phyloP scores from a whole-genome alignment of 1,140 invertebrate species.

The Diorhabda elongata region DNA sequence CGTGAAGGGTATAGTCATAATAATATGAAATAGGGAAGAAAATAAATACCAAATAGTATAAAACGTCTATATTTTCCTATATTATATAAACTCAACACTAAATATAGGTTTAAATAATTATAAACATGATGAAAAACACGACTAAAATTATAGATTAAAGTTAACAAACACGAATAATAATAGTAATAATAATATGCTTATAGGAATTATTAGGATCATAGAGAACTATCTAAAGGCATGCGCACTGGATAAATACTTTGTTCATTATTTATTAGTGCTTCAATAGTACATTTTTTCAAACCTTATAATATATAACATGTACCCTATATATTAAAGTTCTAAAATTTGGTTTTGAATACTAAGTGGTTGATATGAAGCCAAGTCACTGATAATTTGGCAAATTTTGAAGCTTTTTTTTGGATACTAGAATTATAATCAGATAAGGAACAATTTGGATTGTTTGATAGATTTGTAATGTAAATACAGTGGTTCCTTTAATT shows the following conservation, averaged over 20 bases:
- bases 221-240: constrained; percentile 15
- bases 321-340: constrained; percentile 22
- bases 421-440: too few species aligned
- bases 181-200: neutral
- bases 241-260: constrained; percentile 18
- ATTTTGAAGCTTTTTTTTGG: too few species aligned
- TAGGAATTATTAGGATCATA: constrained; percentile 6
- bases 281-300: constrained; percentile 8
- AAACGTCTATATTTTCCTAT: constrained; percentile 12
- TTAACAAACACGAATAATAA: constrained; percentile 7
- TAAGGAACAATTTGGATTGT: too few species aligned
- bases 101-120: constrained; percentile 19
- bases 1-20: neutral
- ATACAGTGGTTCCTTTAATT: too few species aligned
- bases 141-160: constrained; percentile 3
- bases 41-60: constrained; percentile 5
- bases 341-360: constrained; percentile 20
- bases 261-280: constrained; percentile 21
- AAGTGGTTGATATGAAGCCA: constrained; percentile 7
- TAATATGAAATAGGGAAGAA: neutral
- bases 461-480: too few species aligned
- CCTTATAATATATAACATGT: constrained; percentile 23
- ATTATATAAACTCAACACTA: constrained; percentile 21
- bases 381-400: neutral
- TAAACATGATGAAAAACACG: constrained; percentile 15